phyloP scores from a whole-genome alignment of 2,888 invertebrate genomes.

The Acleris emargana region DNA sequence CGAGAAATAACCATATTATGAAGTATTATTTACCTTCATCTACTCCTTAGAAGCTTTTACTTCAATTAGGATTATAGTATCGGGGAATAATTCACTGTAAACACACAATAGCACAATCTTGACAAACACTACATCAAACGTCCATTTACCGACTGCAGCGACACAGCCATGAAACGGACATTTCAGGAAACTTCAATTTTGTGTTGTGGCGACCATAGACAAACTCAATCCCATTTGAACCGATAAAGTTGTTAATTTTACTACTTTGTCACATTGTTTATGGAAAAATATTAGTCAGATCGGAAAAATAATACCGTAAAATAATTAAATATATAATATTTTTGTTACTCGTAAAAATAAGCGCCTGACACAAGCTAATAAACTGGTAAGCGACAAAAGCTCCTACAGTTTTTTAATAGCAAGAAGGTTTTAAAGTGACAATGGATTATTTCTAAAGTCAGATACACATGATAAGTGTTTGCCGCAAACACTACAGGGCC shows the following conservation, averaged over 20 bases:
- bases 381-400: background rate
- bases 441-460: background rate
- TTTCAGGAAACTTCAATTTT: constrained; percentile 64
- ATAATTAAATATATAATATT: background rate
- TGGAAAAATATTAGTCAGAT: no score
- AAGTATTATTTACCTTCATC: constrained; percentile 84
- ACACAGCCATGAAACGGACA: constrained; percentile 66
- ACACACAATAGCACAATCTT: constrained; percentile 86
- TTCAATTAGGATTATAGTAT: constrained; percentile 76
- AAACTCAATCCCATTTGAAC: background rate
- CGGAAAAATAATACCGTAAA: no score
- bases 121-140: constrained; percentile 86
- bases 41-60: constrained; percentile 84
- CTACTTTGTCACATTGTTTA: no score
- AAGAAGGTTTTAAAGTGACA: background rate
- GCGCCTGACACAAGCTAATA: no score
- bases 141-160: constrained; percentile 87
- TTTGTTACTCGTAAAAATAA: background rate
- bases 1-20: constrained; percentile 48
- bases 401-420: background rate
- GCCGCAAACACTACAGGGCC: background rate
- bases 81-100: constrained; percentile 83
- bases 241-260: background rate
- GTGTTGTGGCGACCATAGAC: constrained; percentile 65
- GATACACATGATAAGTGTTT: background rate